Evolutionary conservation across 2,888 invertebrate genomes (phyloP).

Genomic region (Drosophila affinis): DNA sequence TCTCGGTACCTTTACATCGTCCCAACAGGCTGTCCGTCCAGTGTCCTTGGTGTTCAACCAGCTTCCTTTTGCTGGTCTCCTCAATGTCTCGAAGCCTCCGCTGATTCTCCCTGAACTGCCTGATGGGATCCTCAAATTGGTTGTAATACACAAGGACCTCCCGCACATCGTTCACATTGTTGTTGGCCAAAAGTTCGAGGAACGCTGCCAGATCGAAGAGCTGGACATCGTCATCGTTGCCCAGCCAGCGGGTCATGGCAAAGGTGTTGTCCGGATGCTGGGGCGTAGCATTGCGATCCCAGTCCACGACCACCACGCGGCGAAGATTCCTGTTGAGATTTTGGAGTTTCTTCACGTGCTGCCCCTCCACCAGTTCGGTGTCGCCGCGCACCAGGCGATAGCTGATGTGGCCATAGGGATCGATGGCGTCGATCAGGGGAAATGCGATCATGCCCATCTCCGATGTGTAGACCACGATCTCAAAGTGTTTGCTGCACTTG

Average conservation of each 20-base stretch:
- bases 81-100: constrained; percentile 88
- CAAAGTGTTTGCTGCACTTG: constrained; percentile 94
- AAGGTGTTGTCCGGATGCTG: constrained; percentile 95
- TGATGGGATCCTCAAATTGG: constrained; percentile 96
- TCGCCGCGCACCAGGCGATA: constrained; percentile 97
- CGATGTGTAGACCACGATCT: constrained; percentile 97
- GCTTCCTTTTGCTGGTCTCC: constrained; percentile 84
- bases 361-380: constrained; percentile 96
- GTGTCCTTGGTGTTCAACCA: neutral
- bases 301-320: constrained; percentile 97
- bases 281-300: constrained; percentile 93
- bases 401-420: constrained; percentile 94
- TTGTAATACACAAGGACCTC: constrained; percentile 96
- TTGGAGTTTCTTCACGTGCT: constrained; percentile 95
- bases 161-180: constrained; percentile 95
- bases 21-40: constrained; percentile 30
- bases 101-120: constrained; percentile 96
- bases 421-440: constrained; percentile 96
- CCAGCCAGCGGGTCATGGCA: constrained; percentile 94
- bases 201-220: constrained; percentile 95
- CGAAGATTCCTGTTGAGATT: constrained; percentile 92
- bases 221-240: constrained; percentile 95
- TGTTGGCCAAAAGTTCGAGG: constrained; percentile 94
- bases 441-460: constrained; percentile 98
- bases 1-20: neutral